Evolutionary conservation across 2,888 invertebrate species (phyloP).

Genomic region (Caenorhabditis sp.): DNA sequence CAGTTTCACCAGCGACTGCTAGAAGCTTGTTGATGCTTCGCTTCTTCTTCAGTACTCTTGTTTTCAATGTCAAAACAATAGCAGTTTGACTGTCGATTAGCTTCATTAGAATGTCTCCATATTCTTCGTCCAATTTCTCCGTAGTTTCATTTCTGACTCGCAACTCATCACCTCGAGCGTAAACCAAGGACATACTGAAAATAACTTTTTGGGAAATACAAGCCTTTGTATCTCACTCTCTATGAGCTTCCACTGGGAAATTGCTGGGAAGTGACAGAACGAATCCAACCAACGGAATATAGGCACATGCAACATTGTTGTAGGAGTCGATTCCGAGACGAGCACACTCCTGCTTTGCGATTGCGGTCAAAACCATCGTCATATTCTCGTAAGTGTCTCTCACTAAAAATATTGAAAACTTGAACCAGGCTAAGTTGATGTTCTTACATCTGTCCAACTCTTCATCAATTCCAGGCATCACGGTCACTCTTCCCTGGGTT

Average conservation of each 20-base stretch:
- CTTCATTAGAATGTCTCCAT: constrained; percentile 89
- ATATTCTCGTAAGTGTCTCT: constrained; percentile 88
- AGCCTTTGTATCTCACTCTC: constrained; percentile 41
- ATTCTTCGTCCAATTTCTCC: constrained; percentile 88
- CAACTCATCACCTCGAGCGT: constrained; percentile 81
- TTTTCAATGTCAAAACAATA: constrained; percentile 85
- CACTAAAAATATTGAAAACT: constrained; percentile 85
- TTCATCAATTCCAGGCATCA: constrained; percentile 89
- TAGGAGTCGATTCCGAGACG: constrained; percentile 64
- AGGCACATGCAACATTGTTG: constrained; percentile 84
- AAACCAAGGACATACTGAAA: constrained; percentile 55
- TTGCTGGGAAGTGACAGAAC: constrained; percentile 88
- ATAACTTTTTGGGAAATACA: background rate
- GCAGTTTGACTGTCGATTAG: constrained; percentile 90
- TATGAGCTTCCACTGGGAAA: constrained; percentile 45
- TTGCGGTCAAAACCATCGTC: constrained; percentile 88
- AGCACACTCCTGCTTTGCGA: constrained; percentile 87
- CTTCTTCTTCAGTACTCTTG: constrained; percentile 87
- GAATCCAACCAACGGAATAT: constrained; percentile 88
- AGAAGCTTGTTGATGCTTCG: constrained; percentile 86
- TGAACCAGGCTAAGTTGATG: background rate
- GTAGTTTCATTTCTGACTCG: constrained; percentile 88
- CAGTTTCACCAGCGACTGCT: constrained; percentile 87
- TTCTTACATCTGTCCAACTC: constrained; percentile 87
- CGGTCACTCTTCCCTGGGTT: constrained; percentile 87